Evolutionary conservation across 2,797 vertebrate species (phyloP), one percentile per base, ranked within the genome.

Genomic region (Argya squamiceps): DNA sequence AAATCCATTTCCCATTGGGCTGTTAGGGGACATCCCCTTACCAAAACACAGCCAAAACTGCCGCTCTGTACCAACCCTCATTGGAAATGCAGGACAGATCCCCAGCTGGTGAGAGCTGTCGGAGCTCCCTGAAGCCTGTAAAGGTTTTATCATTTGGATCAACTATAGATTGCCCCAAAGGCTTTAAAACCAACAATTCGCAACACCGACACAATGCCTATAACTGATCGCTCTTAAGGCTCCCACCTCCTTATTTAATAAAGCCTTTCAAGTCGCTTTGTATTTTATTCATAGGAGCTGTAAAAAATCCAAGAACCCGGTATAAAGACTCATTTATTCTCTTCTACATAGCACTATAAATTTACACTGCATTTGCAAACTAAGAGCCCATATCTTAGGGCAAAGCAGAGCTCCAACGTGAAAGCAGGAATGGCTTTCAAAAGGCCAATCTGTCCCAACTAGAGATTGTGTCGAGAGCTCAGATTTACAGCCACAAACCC

Each of bases 251-350:
- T 67, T 89, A 95, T 94, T 96, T 93, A 97, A 96, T 96, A 96
- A 95, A 93, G 67, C 70, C 78, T 94, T 96, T 91, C 93, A 94
- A 95, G 67, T 81, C 23, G 67, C 74, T 97, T 86, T 95, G 83
- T 92, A 88, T 95, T 96, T 97, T 96, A 96, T 97, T 97, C 94
- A 96, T 84, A 92, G 85, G 83, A 91, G 90, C 86, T 84, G 94
- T 96, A 96, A 96, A 97, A 97, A 96, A 84, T 56, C 94, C 95
- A 86, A 95, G 90, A 89, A 91, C 70, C 37, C 0, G 0, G 67
- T 84, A 82, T 95, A 97, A 97, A 97, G 92, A 97, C 69, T 95
- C 93, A 97, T 96, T 97, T 97, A 92, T 94, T 89, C 95, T 96
- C 88, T 93, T 90, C 90, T 94, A 26, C 90, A 89, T 37, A 79